Base-by-base conservation (phyloP, 2,888 invertebrate species). In the Euspilapteryx auroguttella region DNA sequence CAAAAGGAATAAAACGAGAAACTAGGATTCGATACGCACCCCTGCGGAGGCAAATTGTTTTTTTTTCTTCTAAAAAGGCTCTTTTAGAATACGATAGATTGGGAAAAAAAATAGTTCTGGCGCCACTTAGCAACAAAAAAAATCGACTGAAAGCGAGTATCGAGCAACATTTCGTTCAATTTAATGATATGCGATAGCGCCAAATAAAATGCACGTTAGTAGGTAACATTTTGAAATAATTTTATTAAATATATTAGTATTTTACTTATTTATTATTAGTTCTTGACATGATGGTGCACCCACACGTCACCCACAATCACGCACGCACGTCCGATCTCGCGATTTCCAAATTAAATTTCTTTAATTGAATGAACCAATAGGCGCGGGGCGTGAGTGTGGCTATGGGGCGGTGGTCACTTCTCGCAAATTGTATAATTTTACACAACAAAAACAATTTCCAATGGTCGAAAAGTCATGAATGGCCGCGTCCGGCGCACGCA, bases 401-500 rank as follows among this genome's bases (percentile, higher is more conserved):
- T 13, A 12, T 10, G 13, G 21, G 21, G 10, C 32, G 28, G 14
- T 26, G 29, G 61, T 61, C 62, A 61, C 44, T 55, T 53, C 43
- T 49, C 51, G 53, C 51, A 61, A 57, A 62, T 63, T 63, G 62
- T 66, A 64, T 55, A 66, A 69, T 71, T 69, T 63, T 47, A 52
- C 49, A 51, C 37, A 40, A 39, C 53, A 55, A 59, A n/a, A 63
- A 68, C 65, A 61, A 58, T 56, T 41, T 49, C 40, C 44, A 45
- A 48, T 45, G 49, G 49, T 44, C 21, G 14, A 43, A 40, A 39
- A 44, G 41, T 42, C 48, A 44, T 62, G 58, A 69, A 64, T 63
- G 42, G 55, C 47, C 49, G 46, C 45, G 64, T 61, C 64, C 56
- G 39, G 48, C 45, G 47, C 64, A 59, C 5, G 17, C 5, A n/a